These are phyloP conservation scores for Lithosia quadra DNA, from an alignment of 2,888 invertebrate species.

Conservation along the genomic window DNA sequence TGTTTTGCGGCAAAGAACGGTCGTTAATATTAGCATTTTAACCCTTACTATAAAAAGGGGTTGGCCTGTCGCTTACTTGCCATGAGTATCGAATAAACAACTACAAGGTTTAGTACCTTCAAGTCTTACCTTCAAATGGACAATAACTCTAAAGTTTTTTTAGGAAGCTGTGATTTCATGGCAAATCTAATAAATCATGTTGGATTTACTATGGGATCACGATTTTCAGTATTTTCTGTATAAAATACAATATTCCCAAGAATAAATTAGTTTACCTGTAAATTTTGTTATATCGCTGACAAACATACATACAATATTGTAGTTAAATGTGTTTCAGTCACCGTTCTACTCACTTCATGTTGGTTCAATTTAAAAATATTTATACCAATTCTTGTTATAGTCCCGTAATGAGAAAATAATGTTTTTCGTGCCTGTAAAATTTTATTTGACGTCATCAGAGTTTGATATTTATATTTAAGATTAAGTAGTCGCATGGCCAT, in stretches of 20 bases:
- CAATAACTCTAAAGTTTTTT: neutral
- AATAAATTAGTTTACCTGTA: too few relatives aligned
- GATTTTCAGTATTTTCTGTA: too few relatives aligned
- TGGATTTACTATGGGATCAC: neutral
- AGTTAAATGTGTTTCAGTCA: neutral
- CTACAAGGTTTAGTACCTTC: too few relatives aligned
- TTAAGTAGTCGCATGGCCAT: neutral
- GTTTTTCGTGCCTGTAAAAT: neutral
- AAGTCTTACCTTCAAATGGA: too few relatives aligned
- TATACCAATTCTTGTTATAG: neutral
- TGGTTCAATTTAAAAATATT: neutral
- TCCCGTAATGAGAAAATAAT: neutral
- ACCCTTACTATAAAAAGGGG: neutral
- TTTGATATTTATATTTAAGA: neutral
- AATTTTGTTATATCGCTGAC: neutral
- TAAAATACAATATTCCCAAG: too few relatives aligned
- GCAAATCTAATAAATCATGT: neutral
- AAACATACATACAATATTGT: neutral
- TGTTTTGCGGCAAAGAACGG: neutral
- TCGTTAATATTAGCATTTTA: conserved; percentile 1
- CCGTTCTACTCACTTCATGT: neutral
- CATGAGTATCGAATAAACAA: neutral
- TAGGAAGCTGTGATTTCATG: neutral
- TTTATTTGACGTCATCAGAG: neutral
- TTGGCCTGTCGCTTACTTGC: neutral